phyloP scores from a whole-genome alignment of 2,797 vertebrate species.

The Sciaenops ocellatus region DNA sequence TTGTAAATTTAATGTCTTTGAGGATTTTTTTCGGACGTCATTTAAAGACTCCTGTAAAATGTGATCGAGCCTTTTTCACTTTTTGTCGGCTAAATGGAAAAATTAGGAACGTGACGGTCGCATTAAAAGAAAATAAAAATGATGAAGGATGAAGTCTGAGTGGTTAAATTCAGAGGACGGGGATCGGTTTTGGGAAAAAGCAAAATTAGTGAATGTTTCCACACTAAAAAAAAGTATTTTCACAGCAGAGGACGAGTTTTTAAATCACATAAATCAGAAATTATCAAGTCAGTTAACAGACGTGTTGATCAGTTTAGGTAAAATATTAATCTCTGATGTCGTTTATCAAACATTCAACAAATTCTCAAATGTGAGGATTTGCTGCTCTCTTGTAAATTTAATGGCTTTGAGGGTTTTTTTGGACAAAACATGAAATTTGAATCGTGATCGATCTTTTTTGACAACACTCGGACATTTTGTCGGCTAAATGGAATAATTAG shows the following conservation, averaged over 20 bases:
- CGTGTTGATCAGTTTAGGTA: too few species aligned
- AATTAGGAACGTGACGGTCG: rapidly evolving
- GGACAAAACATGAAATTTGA: neutral
- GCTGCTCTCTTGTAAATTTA: neutral
- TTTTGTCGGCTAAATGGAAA: neutral
- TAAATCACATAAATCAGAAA: too few species aligned
- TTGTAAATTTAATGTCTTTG: neutral
- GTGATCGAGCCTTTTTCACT: too few species aligned
- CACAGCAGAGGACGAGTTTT: too few species aligned
- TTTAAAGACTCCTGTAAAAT: neutral
- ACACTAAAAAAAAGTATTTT: too few species aligned
- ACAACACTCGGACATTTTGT: neutral
- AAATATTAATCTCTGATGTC: too few species aligned
- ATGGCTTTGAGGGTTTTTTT: neutral
- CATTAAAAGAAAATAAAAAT: neutral
- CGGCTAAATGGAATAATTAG: rapidly evolving
- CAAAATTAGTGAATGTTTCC: too few species aligned
- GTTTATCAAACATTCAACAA: too few species aligned
- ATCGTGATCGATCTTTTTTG: neutral
- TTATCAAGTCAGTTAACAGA: too few species aligned
- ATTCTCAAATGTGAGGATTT: neutral
- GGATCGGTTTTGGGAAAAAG: too few species aligned
- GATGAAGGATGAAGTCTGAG: neutral
- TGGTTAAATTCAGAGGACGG: neutral
- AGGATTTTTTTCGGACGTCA: neutral